Percentiles rank a stretch among this genome's conserved stretches.
These are phyloP conservation scores for Capitella teleta DNA, from an alignment of 1,140 invertebrate species.

Conservation along the genomic window DNA sequence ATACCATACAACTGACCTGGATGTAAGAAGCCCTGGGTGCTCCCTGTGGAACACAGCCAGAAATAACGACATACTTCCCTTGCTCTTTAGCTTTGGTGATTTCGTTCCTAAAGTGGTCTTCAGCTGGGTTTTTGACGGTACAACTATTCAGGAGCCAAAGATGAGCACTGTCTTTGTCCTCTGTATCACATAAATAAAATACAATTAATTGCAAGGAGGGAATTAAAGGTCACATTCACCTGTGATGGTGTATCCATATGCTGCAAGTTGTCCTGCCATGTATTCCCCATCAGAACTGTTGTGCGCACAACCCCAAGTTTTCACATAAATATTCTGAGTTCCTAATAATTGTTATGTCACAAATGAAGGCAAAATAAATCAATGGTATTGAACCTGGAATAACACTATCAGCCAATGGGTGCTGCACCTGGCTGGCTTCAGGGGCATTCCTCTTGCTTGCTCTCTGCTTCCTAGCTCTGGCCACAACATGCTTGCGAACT, in stretches of 20 bases:
- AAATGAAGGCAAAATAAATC: too few species aligned
- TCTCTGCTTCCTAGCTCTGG: too few species aligned
- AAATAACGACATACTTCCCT: conserved; percentile 79
- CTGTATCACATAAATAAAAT: conserved; percentile 20
- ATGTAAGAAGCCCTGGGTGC: conserved; percentile 36
- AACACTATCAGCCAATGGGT: too few species aligned
- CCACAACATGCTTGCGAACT: too few species aligned
- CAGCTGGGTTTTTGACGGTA: conserved; percentile 92
- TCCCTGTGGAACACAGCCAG: conserved; percentile 89
- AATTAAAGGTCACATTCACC: conserved; percentile 17
- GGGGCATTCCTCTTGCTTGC: too few species aligned
- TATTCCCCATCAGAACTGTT: conserved; percentile 90
- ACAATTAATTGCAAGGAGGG: background rate
- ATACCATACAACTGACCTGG: conserved; percentile 21
- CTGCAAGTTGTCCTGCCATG: conserved; percentile 85
- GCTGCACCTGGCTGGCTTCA: too few species aligned
- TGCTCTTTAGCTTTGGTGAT: conserved; percentile 63
- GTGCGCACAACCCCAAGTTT: conserved; percentile 96
- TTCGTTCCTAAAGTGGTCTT: conserved; percentile 91
- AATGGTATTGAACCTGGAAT: too few species aligned
- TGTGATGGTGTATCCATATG: conserved; percentile 76
- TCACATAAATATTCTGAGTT: conserved; percentile 82
- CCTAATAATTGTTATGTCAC: too few species aligned
- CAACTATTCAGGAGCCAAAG: conserved; percentile 95
- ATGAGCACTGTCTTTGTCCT: conserved; percentile 71